These are phyloP conservation scores for Troglohyphantes excavatus DNA, from an alignment of 2,888 invertebrate species.

Conservation along the genomic window DNA sequence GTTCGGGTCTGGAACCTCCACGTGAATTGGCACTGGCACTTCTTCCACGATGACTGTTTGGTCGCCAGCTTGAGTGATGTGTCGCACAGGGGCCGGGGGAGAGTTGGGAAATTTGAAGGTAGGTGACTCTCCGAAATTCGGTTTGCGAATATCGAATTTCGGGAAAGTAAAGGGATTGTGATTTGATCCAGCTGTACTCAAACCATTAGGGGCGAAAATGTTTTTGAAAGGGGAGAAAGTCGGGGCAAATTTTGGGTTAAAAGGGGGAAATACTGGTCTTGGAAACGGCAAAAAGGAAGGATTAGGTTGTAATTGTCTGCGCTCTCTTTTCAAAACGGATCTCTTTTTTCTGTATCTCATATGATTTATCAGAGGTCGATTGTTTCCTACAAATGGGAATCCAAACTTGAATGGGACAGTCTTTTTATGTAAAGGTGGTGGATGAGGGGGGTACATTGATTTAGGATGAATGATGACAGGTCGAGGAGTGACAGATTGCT, in stretches of 20 bases:
- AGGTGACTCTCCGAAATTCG: background rate
- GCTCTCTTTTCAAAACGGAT: slow-evolving; percentile 39
- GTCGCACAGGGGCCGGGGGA: slow-evolving; percentile 64
- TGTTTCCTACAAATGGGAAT: slow-evolving; percentile 44
- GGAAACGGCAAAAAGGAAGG: slow-evolving; percentile 60
- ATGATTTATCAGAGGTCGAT: background rate
- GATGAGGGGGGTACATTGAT: slow-evolving; percentile 68
- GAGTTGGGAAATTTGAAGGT: slow-evolving; percentile 20
- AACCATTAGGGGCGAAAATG: slow-evolving; percentile 26
- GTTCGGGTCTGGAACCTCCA: slow-evolving; percentile 60
- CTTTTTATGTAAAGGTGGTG: slow-evolving; percentile 59
- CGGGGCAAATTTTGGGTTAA: slow-evolving; percentile 68
- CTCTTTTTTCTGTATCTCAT: slow-evolving; percentile 45
- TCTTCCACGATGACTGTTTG: slow-evolving; percentile 76
- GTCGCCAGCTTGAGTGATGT: slow-evolving; percentile 54
- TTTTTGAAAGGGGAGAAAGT: slow-evolving; percentile 62
- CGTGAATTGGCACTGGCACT: slow-evolving; percentile 69
- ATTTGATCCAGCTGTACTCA: slow-evolving; percentile 43
- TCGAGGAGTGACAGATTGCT: background rate
- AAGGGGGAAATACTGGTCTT: slow-evolving; percentile 48
- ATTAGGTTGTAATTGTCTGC: slow-evolving; percentile 52
- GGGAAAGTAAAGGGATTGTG: slow-evolving; percentile 55
- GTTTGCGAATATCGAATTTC: slow-evolving; percentile 10
- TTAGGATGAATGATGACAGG: slow-evolving; percentile 59
- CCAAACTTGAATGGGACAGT: slow-evolving; percentile 29